These are phyloP conservation scores for Tenualosa thibaudeaui DNA, from an alignment of 2,797 vertebrate species.

Conservation along the genomic window DNA sequence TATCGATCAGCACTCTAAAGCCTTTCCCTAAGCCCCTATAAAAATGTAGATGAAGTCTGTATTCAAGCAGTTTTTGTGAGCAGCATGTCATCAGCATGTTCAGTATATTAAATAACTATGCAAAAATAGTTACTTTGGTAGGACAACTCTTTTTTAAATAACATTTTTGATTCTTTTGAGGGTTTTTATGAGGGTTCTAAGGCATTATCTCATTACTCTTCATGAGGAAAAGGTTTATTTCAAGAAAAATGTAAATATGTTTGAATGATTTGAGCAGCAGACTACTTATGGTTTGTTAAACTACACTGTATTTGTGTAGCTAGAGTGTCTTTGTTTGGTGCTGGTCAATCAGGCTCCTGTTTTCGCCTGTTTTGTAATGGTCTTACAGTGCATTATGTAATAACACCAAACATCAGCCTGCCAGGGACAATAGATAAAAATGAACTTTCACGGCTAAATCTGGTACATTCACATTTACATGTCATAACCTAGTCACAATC, in stretches of 20 bases:
- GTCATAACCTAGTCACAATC: too few species aligned
- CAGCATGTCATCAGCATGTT: background rate
- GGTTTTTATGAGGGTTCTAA: background rate
- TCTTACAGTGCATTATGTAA: too few species aligned
- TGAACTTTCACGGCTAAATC: too few species aligned
- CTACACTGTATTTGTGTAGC: background rate
- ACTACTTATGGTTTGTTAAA: background rate
- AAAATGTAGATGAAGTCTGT: background rate
- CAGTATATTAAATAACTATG: background rate
- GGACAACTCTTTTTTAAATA: background rate
- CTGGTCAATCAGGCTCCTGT: too few species aligned
- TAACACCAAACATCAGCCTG: too few species aligned
- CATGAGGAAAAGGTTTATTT: background rate
- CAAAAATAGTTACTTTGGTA: background rate
- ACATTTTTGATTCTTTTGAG: background rate
- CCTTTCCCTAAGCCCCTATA: slow-evolving; percentile 17
- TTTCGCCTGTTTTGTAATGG: too few species aligned
- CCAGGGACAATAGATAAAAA: too few species aligned
- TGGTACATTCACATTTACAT: too few species aligned
- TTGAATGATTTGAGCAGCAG: background rate
- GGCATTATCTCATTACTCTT: background rate
- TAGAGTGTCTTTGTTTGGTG: background rate
- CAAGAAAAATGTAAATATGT: background rate
- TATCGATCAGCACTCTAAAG: slow-evolving; percentile 58
- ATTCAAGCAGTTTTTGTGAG: background rate